Evolutionary conservation across 1,140 invertebrate genomes (phyloP).

Genomic region (Diabrotica virgifera): DNA sequence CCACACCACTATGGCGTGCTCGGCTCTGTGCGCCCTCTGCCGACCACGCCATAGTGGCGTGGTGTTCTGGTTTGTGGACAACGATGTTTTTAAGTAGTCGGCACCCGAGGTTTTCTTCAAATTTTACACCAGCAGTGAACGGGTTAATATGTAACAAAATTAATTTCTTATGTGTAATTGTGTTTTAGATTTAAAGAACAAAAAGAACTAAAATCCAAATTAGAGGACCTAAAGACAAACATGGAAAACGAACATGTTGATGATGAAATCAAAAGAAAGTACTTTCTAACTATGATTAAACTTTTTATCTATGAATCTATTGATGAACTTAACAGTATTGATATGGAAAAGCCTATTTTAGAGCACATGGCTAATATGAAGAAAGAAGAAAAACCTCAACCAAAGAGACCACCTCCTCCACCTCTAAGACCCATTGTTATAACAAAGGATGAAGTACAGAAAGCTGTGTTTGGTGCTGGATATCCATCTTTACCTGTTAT

Average conservation of each 20-base stretch:
- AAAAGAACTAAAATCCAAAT: slow-evolving; percentile 73
- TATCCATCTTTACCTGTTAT: slow-evolving; percentile 91
- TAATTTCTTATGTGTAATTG: background rate
- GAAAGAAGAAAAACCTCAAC: slow-evolving; percentile 44
- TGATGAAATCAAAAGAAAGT: slow-evolving; percentile 79
- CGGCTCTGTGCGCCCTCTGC: no score
- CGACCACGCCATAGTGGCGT: no score
- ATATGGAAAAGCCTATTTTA: slow-evolving; percentile 70
- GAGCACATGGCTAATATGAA: slow-evolving; percentile 64
- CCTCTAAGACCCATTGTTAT: slow-evolving; percentile 90
- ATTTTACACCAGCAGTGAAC: no score
- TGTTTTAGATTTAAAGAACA: slow-evolving; percentile 64
- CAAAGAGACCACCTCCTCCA: slow-evolving; percentile 46
- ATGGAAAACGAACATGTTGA: slow-evolving; percentile 65
- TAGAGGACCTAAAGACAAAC: slow-evolving; percentile 63
- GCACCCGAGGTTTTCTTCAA: background rate
- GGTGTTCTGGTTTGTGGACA: background rate
- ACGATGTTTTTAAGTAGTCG: no score
- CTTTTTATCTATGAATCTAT: slow-evolving; percentile 70
- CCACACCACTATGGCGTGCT: no score
- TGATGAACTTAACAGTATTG: slow-evolving; percentile 74
- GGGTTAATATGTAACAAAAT: background rate
- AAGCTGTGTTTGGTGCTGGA: slow-evolving; percentile 89
- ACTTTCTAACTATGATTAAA: slow-evolving; percentile 76
- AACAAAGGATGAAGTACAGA: slow-evolving; percentile 84